Conservation (phyloP, 1,140 invertebrate genomes). For the Chironomus tepperi region DNA sequence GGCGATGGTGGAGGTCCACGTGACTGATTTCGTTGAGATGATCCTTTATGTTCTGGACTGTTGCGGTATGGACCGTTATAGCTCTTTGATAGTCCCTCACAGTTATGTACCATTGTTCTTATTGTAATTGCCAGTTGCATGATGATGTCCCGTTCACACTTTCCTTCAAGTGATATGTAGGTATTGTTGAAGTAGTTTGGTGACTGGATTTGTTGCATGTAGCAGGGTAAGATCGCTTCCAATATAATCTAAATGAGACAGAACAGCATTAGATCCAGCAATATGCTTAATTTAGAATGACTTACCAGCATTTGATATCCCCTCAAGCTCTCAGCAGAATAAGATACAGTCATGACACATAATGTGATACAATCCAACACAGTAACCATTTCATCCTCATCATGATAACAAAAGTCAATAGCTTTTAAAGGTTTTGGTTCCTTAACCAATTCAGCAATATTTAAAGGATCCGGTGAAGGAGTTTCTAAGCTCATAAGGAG, state of each 20-base stretch:
- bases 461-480: slow-evolving; percentile 85
- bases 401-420: slow-evolving; percentile 94
- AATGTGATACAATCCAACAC: slow-evolving; percentile 89
- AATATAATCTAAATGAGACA: slow-evolving; percentile 68
- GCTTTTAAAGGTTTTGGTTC: slow-evolving; percentile 94
- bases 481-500: slow-evolving; percentile 86
- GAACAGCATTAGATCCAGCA: background rate
- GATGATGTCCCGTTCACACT: slow-evolving; percentile 89
- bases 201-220: slow-evolving; percentile 85
- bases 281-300: slow-evolving; percentile 23
- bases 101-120: slow-evolving; percentile 91
- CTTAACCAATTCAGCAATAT: slow-evolving; percentile 91
- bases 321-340: slow-evolving; percentile 88
- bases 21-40: slow-evolving; percentile 70
- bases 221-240: slow-evolving; percentile 92
- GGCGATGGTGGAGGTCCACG: slow-evolving; percentile 63
- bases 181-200: slow-evolving; percentile 53
- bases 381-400: slow-evolving; percentile 89
- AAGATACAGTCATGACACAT: slow-evolving; percentile 96
- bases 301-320: slow-evolving; percentile 95
- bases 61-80: slow-evolving; percentile 85
- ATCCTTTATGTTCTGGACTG: slow-evolving; percentile 78
- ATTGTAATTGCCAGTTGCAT: slow-evolving; percentile 90
- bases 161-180: slow-evolving; percentile 64
- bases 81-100: slow-evolving; percentile 88